Conservation (phyloP, 2,113 vertebrate genomes). For the Pitta sordida region DNA sequence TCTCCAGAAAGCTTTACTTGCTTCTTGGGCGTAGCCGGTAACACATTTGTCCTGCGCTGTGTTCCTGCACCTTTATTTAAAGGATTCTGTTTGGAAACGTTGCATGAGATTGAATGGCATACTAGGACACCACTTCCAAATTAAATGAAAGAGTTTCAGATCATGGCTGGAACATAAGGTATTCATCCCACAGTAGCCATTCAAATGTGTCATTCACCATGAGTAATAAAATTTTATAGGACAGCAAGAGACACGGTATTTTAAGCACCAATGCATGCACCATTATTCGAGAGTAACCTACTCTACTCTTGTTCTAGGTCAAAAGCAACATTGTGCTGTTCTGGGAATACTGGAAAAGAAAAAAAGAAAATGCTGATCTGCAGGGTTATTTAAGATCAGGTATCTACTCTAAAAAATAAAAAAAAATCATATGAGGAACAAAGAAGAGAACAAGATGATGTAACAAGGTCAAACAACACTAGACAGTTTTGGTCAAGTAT, state of each 20-base stretch:
- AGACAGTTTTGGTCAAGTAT: not conserved
- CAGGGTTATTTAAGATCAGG: not conserved
- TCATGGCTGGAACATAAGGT: slow-evolving; percentile 23
- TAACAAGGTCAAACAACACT: not conserved
- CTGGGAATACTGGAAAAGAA: not conserved
- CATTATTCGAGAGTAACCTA: not conserved
- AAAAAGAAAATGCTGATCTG: not conserved
- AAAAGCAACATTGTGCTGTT: not conserved
- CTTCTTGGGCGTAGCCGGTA: not conserved
- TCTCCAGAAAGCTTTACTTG: not conserved
- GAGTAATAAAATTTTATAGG: slow-evolving; percentile 39
- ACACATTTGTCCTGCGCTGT: not conserved
- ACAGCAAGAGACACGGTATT: not conserved
- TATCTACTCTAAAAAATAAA: not conserved
- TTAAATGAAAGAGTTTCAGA: not conserved
- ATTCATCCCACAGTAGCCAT: slow-evolving; percentile 4
- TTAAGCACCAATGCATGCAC: not conserved
- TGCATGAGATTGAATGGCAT: not conserved
- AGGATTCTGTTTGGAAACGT: not conserved
- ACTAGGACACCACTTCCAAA: not conserved
- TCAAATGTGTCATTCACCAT: not conserved
- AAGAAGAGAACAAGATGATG: not conserved
- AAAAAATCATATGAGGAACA: not conserved
- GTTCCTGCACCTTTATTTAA: not conserved
- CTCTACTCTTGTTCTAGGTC: not conserved